A percentile compares a stretch with the other conserved stretches of the same genome.
These are phyloP conservation scores for Morpho deidamia DNA, from an alignment of 2,888 invertebrate species.

Conservation along the genomic window DNA sequence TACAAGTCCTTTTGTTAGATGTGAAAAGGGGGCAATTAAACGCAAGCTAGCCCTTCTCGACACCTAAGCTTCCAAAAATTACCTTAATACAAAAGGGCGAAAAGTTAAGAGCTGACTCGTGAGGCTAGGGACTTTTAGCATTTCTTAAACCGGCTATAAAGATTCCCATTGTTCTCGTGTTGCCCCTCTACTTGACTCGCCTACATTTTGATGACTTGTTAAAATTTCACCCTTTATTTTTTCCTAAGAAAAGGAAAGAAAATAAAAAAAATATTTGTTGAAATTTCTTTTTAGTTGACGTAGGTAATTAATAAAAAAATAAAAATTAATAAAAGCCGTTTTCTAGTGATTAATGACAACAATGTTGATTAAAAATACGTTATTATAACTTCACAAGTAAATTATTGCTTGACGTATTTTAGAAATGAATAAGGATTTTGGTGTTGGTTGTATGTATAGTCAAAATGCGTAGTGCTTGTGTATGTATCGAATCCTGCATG, in stretches of 20 bases:
- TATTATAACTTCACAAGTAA: too few relatives aligned
- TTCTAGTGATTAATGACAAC: too few relatives aligned
- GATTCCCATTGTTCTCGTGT: conserved; percentile 42
- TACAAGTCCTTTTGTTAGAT: neutral
- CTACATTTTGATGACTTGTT: conserved; percentile 31
- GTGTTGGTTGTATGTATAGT: too few relatives aligned
- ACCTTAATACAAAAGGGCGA: conserved; percentile 12
- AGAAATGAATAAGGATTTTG: too few relatives aligned
- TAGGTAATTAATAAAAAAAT: too few relatives aligned
- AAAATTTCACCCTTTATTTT: neutral
- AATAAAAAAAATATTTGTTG: too few relatives aligned
- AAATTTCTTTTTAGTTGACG: too few relatives aligned
- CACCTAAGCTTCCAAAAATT: conserved; percentile 17
- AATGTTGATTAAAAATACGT: too few relatives aligned
- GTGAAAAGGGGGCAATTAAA: conserved; percentile 1
- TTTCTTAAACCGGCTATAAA: conserved; percentile 38
- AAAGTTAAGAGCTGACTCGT: conserved; percentile 14
- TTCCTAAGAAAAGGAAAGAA: neutral
- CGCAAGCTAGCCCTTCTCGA: neutral
- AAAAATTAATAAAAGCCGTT: too few relatives aligned
- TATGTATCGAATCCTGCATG: too few relatives aligned
- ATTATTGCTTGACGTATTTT: too few relatives aligned
- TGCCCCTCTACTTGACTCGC: conserved; percentile 9
- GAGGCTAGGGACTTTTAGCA: conserved; percentile 24
- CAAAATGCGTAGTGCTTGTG: too few relatives aligned